Percentiles rank a stretch among this genome's conserved stretches.
Evolutionary conservation across 2,113 vertebrate species (phyloP).

Genomic region (Anolis sagrei): DNA sequence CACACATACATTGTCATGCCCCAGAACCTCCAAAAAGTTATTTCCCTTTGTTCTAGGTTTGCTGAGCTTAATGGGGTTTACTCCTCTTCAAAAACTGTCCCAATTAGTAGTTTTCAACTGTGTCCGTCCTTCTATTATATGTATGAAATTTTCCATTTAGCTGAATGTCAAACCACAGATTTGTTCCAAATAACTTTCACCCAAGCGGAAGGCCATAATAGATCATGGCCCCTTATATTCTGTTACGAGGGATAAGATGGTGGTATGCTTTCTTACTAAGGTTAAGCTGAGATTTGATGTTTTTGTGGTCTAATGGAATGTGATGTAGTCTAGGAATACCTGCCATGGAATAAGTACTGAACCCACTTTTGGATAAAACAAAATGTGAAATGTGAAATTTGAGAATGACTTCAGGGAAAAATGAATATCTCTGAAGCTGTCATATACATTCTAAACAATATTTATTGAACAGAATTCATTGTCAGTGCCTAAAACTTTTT

Average conservation of each 20-base stretch:
- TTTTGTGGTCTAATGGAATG: not conserved
- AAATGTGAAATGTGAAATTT: not conserved
- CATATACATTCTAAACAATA: not conserved
- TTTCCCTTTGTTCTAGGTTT: not conserved
- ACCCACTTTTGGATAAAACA: not conserved
- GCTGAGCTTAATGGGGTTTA: not conserved
- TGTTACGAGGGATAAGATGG: not conserved
- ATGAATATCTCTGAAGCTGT: not conserved
- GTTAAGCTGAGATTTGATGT: not conserved
- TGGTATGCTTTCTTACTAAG: not conserved
- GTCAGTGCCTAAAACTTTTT: not conserved
- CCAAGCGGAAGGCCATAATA: not conserved
- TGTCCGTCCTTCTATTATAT: not conserved
- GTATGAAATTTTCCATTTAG: not conserved
- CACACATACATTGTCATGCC: not conserved
- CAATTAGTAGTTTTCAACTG: too few relatives aligned
- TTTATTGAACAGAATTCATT: not conserved
- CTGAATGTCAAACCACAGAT: conserved; percentile 1
- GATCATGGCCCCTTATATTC: not conserved
- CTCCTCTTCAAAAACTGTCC: not conserved
- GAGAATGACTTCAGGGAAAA: not conserved
- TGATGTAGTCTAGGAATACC: not conserved
- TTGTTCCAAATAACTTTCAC: conserved; percentile 9
- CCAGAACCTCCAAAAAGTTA: not conserved
- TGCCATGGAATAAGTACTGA: not conserved